Base-by-base conservation (phyloP, 2,888 invertebrate species). In the Athripsodes cinereus region DNA sequence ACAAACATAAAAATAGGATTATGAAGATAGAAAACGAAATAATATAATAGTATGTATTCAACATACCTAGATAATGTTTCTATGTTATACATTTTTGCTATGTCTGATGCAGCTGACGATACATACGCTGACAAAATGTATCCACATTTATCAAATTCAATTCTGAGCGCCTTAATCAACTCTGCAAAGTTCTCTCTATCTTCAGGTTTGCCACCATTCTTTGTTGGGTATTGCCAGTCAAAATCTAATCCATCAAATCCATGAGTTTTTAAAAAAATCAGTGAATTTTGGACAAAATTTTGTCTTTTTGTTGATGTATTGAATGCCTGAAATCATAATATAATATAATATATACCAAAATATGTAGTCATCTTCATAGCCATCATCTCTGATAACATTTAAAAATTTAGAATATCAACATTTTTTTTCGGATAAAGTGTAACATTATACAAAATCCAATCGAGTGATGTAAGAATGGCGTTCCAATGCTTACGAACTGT, bases 161-260 rank as follows among this genome's bases (percentile, higher is more conserved):
- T 70, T 62, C 74, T 76, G 47, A 86, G 65, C 67, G 85, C 86
- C 66, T 74, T 76, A 1, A 86, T 63, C 1, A 87, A 69, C 8
- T 65, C 63, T 0, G 75, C 74, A 60, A 77, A 86, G 66, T 82
- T 83, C 5, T 76, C 65, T 1, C 75, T 65, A 54, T 84, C 84
- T 1, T 40, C 5, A 19, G 57, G 18, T 2, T 22, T 22, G 8
- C 63, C 63, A 34, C 63, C 63, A 46, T 61, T 51, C 40, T 63
- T 61, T 21, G 52, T 57, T 18, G 87, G 87, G 64, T 86, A 87
- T 66, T 87, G 85, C 88, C 88, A 89, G 68, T 88, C 87, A 0
- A 88, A 52, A 66, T 89, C 88, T 0, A 88, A 72, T 1, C 88
- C 88, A 66, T 89, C 85, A 61, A 89, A 89, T 0, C 75, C 75